These are phyloP conservation scores for Brachionus asplanchnoidis DNA, from an alignment of 1,140 invertebrate species.

Conservation along the genomic window DNA sequence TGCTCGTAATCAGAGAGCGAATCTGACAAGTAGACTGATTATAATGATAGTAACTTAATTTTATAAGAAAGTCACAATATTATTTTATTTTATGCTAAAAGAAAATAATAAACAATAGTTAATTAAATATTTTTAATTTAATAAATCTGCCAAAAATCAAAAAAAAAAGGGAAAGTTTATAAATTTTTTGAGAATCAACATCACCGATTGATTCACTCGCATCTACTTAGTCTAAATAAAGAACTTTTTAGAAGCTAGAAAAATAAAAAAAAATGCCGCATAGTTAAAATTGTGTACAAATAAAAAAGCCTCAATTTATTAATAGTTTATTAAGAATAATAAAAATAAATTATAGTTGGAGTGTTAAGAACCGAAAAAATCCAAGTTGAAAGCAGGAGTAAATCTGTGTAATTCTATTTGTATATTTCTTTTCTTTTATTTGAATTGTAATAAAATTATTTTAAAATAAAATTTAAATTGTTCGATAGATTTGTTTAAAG, in stretches of 20 bases:
- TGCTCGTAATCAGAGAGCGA: no score
- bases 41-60: no score
- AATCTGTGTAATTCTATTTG: neutral
- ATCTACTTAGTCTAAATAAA: neutral
- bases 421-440: neutral
- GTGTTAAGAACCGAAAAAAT: slow-evolving; percentile 12
- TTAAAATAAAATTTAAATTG: slow-evolving; percentile 35
- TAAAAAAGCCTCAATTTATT: neutral
- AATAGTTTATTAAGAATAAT: neutral
- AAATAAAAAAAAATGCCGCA: neutral
- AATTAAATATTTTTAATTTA: neutral
- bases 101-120: neutral
- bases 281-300: neutral
- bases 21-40: no score
- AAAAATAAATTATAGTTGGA: slow-evolving; percentile 32
- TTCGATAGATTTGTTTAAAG: slow-evolving; percentile 3
- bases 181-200: no score
- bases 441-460: slow-evolving; percentile 14
- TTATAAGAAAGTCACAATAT: no score
- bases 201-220: neutral
- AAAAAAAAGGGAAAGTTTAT: neutral
- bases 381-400: neutral
- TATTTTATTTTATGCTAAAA: neutral
- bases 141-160: neutral
- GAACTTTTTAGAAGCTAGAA: neutral